These are phyloP conservation scores for Leptopilina myrica DNA, from an alignment of 2,888 invertebrate genomes.

Conservation along the genomic window DNA sequence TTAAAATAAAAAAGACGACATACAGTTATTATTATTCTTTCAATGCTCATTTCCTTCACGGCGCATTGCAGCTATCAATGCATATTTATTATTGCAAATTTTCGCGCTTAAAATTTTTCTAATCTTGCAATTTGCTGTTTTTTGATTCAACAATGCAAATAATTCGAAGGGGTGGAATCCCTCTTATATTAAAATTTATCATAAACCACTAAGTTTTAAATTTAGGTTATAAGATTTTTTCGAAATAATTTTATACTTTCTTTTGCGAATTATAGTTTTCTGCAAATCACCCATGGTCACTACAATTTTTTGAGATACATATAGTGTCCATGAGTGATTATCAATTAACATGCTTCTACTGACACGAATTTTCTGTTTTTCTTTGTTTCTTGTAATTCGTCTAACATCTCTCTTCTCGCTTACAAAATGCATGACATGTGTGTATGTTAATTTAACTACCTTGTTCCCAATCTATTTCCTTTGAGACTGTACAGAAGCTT, in stretches of 20 bases:
- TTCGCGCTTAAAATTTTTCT: slow-evolving; percentile 9
- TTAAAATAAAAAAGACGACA: not conserved
- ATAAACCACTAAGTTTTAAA: slow-evolving; percentile 5
- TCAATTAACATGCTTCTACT: slow-evolving; percentile 71
- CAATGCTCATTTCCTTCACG: too few species aligned
- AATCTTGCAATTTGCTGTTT: slow-evolving; percentile 36
- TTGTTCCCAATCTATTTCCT: too few species aligned
- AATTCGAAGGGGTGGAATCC: slow-evolving; percentile 27
- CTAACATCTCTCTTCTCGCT: slow-evolving; percentile 47
- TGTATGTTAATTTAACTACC: slow-evolving; percentile 3
- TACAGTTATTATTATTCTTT: too few species aligned
- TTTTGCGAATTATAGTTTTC: slow-evolving; percentile 30
- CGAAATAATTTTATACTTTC: not conserved
- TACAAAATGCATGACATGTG: slow-evolving; percentile 45
- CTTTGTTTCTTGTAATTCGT: slow-evolving; percentile 68
- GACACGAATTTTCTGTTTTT: slow-evolving; percentile 69
- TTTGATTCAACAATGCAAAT: slow-evolving; percentile 42
- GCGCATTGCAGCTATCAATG: not conserved
- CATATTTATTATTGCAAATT: not conserved
- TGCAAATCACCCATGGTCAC: slow-evolving; percentile 39
- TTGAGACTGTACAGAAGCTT: slow-evolving; percentile 52
- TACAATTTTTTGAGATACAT: slow-evolving; percentile 6
- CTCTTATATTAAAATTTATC: slow-evolving; percentile 35
- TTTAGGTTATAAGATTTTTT: slow-evolving; percentile 37
- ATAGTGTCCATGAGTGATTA: slow-evolving; percentile 54